Percentiles rank a stretch among this genome's conserved stretches.
phyloP scores from a whole-genome alignment of 2,113 vertebrate genomes.

The Clinocottus analis region DNA sequence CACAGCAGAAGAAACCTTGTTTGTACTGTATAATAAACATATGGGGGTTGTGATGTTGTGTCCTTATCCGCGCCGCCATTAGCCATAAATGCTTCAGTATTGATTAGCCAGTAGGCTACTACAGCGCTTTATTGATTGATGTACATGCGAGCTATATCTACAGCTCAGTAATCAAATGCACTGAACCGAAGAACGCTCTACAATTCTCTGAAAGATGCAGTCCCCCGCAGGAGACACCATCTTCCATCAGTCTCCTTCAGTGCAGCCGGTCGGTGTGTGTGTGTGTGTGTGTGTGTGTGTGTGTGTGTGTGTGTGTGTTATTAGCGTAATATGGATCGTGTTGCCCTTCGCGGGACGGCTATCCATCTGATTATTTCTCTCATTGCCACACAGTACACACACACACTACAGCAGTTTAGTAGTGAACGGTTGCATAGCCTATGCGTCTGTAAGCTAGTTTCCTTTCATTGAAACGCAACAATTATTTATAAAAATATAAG shows the following conservation, averaged over 20 bases:
- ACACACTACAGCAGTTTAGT: background rate
- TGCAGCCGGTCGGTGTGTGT: no score
- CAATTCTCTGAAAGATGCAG: background rate
- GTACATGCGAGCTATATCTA: background rate
- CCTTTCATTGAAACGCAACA: background rate
- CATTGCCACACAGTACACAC: background rate
- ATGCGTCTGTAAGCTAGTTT: background rate
- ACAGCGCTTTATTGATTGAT: conserved; percentile 13
- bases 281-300: no score
- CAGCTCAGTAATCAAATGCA: conserved; percentile 5
- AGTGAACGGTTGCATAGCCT: background rate
- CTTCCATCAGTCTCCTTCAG: background rate
- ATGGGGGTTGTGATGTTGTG: conserved; percentile 4
- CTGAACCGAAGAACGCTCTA: background rate
- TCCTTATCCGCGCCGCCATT: conserved; percentile 5
- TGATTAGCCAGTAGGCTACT: conserved; percentile 24
- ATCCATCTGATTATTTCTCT: background rate
- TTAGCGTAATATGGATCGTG: background rate
- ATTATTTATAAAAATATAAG: background rate
- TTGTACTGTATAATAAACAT: background rate
- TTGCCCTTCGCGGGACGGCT: background rate
- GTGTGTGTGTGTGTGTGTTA: background rate
- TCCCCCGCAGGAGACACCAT: background rate
- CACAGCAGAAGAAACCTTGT: background rate
- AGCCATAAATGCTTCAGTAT: conserved; percentile 26